phyloP scores from a whole-genome alignment of 30 jellyfish, hydroid and myxozoan genomes.

The Cassiopea andromeda region DNA sequence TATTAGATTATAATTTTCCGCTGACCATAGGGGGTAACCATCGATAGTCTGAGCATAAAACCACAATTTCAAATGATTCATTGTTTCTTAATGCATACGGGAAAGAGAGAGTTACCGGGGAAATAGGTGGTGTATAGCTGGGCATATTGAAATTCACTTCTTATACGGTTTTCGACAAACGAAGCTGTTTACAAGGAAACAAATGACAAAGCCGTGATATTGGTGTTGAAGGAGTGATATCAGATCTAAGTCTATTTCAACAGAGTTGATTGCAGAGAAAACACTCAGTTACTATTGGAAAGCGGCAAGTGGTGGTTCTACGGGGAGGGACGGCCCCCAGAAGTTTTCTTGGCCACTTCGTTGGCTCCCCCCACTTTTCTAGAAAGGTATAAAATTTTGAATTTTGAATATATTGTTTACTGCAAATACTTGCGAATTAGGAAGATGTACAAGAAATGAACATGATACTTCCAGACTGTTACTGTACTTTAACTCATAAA shows the following conservation, averaged over 20 bases:
- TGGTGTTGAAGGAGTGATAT: conserved; percentile 7
- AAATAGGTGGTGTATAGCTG: background rate
- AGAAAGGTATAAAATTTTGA: too few relatives aligned
- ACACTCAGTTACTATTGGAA: too few relatives aligned
- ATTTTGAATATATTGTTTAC: too few relatives aligned
- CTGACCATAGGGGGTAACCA: conserved; percentile 15
- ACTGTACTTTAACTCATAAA: too few relatives aligned
- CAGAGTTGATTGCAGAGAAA: background rate
- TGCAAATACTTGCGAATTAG: too few relatives aligned
- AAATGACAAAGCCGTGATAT: background rate
- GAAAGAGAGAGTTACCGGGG: conserved; percentile 25
- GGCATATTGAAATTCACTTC: background rate
- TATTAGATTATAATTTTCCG: background rate
- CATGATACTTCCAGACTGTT: too few relatives aligned
- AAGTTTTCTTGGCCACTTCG: too few relatives aligned
- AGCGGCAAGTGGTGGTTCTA: too few relatives aligned
- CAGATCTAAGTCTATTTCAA: background rate
- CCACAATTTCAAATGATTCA: background rate
- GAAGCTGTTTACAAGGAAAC: conserved; percentile 6
- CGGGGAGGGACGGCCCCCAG: too few relatives aligned
- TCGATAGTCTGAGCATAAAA: background rate
- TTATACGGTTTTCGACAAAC: background rate
- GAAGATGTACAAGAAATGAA: too few relatives aligned
- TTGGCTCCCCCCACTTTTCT: too few relatives aligned
- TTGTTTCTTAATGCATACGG: conserved; percentile 17